Evolutionary conservation across 2,888 invertebrate species (phyloP).

Genomic region (Diaperis boleti): DNA sequence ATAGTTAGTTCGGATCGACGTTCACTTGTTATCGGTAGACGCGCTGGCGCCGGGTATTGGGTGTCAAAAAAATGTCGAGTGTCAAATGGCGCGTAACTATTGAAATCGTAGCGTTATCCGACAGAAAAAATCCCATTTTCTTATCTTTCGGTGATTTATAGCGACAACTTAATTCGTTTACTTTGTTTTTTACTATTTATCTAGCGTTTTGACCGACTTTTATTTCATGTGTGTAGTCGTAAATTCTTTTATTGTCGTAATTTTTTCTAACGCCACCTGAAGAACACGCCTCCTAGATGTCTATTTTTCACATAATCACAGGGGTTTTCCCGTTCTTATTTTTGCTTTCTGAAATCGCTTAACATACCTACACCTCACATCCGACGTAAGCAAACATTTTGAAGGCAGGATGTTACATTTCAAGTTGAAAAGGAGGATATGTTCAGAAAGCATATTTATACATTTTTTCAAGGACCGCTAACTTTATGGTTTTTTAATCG

Average conservation of each 20-base stretch:
- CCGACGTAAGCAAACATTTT: not conserved
- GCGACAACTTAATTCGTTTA: not conserved
- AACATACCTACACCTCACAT: not conserved
- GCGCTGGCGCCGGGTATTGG: not conserved
- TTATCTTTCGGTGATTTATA: not conserved
- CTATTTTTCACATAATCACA: no score
- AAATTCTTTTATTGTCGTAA: no score
- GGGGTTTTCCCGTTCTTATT: not conserved
- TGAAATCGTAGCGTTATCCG: not conserved
- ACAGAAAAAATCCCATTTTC: not conserved
- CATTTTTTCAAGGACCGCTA: not conserved
- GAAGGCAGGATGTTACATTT: not conserved
- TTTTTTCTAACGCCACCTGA: not conserved
- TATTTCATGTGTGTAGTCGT: no score
- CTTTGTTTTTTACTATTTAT: not conserved
- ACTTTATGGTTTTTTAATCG: not conserved
- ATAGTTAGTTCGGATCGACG: not conserved
- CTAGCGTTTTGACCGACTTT: not conserved
- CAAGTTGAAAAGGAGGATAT: not conserved
- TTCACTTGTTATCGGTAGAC: constrained; percentile 4
- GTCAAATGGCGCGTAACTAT: not conserved
- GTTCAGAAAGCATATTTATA: not conserved
- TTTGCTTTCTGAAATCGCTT: not conserved
- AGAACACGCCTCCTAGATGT: not conserved
- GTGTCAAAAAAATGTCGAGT: not conserved